Evolutionary conservation across 2,113 vertebrate genomes (phyloP).

Genomic region (Lagenorhynchus albirostris): DNA sequence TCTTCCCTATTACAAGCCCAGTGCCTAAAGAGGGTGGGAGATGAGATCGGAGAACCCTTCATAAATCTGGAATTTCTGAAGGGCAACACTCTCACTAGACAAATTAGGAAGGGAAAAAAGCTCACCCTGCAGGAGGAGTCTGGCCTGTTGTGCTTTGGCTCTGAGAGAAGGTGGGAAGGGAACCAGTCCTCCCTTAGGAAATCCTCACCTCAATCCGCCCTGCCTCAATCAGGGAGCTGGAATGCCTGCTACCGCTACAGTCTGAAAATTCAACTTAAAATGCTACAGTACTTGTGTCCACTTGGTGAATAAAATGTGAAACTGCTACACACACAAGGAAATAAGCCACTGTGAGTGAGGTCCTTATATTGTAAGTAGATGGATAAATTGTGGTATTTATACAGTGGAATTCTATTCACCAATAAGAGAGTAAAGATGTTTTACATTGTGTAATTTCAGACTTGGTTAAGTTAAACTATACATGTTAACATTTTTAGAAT

Average conservation of each 20-base stretch:
- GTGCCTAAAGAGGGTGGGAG: background rate
- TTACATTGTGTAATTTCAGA: background rate
- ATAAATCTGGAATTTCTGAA: background rate
- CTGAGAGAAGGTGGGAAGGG: background rate
- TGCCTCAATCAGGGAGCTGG: background rate
- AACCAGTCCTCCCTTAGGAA: background rate
- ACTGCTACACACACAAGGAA: background rate
- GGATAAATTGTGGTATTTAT: no score
- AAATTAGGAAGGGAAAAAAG: background rate
- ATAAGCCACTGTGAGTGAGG: background rate
- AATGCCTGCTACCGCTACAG: background rate
- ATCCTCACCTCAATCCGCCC: background rate
- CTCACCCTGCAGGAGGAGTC: background rate
- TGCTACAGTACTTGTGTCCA: background rate
- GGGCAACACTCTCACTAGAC: background rate
- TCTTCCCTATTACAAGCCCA: no score
- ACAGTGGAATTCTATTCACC: no score
- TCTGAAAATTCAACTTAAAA: background rate
- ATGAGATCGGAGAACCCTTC: background rate
- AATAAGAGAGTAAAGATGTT: background rate
- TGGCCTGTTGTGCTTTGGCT: background rate
- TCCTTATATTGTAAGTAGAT: background rate
- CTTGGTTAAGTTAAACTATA: background rate
- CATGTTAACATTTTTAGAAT: background rate
- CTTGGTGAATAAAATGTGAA: background rate